A percentile compares a stretch with the other conserved stretches of the same genome.
These are phyloP conservation scores for Cossypha dichroa DNA, from an alignment of 2,797 vertebrate genomes.

Conservation along the genomic window DNA sequence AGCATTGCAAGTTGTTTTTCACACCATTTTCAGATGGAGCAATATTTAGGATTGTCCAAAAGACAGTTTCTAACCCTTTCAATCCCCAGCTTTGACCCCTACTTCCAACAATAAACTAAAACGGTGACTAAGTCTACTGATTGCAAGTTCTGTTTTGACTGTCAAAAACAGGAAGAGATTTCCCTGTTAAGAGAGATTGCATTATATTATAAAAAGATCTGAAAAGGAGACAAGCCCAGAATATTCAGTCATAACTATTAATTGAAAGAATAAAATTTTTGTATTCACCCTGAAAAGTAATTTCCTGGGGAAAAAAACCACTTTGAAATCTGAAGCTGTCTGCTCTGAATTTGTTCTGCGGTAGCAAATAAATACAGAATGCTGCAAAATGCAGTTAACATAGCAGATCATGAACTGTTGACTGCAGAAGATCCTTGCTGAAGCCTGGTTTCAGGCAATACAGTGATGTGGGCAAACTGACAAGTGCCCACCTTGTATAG, in stretches of 20 bases:
- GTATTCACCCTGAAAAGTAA: neutral
- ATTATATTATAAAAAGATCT: neutral
- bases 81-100: neutral
- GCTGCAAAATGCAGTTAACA: neutral
- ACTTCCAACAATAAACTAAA: neutral
- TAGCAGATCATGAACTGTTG: neutral
- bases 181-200: neutral
- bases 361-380: neutral
- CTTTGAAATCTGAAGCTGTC: neutral
- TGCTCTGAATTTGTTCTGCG: neutral
- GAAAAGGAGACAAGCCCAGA: neutral
- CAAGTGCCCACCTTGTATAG: neutral
- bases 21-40: neutral
- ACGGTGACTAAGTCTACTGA: neutral
- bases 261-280: neutral
- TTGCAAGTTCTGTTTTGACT: neutral
- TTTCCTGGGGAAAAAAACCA: fast-evolving
- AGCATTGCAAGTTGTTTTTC: neutral
- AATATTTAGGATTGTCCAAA: neutral
- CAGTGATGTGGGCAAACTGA: neutral
- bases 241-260: neutral
- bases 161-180: neutral
- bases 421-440: neutral
- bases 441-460: neutral
- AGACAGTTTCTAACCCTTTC: neutral